Conservation (phyloP, 2,888 invertebrate genomes). For the Flexamia atlantica region DNA sequence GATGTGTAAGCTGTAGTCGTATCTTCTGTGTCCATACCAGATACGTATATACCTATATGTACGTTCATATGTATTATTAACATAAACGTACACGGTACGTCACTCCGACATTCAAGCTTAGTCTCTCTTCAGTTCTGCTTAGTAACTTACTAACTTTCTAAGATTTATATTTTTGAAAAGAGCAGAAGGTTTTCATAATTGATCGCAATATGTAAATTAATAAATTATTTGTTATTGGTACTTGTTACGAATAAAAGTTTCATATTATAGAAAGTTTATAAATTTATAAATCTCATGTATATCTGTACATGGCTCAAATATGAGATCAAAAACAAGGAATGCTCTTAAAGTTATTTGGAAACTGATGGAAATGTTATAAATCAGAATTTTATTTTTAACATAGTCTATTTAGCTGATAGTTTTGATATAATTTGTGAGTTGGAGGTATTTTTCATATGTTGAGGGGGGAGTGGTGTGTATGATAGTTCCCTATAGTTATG, state of each 20-base stretch:
- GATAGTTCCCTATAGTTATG: conserved; percentile 56
- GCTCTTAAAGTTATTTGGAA: conserved; percentile 27
- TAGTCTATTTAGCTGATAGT: conserved; percentile 55
- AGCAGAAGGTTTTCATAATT: neutral
- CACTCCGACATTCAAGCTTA: conserved; percentile 37
- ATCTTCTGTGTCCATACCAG: conserved; percentile 53
- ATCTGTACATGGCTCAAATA: conserved; percentile 43
- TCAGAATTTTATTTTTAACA: conserved; percentile 44
- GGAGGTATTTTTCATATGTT: conserved; percentile 39
- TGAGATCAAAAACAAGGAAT: conserved; percentile 31
- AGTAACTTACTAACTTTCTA: conserved; percentile 33
- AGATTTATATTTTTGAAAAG: neutral
- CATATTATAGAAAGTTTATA: neutral
- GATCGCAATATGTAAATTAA: neutral
- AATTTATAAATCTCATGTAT: conserved; percentile 4
- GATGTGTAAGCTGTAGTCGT: conserved; percentile 53
- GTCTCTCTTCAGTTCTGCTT: conserved; percentile 40
- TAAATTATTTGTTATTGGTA: too few species aligned
- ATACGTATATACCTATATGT: conserved; percentile 33
- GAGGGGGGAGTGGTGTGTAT: neutral
- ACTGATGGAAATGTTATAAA: conserved; percentile 28
- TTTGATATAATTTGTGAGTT: conserved; percentile 34
- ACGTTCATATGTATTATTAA: neutral
- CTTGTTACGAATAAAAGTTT: too few species aligned
- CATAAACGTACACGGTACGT: neutral